Percentiles rank a stretch among this genome's conserved stretches.
phyloP scores from a whole-genome alignment of 2,797 vertebrate genomes.

The Ctenopoma multispine region DNA sequence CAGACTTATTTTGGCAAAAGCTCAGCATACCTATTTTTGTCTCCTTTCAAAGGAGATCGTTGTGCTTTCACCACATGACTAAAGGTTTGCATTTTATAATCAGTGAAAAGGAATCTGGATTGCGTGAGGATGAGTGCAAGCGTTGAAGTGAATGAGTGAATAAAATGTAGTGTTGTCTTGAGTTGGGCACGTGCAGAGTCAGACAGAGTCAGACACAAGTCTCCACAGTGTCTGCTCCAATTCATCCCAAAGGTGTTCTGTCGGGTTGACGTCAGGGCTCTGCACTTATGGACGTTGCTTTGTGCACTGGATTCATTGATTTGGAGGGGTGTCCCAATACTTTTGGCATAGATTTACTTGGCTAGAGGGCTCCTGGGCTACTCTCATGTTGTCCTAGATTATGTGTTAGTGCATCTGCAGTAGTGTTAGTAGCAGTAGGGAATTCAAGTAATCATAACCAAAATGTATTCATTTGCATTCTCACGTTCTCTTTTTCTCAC shows the following conservation, averaged over 20 bases:
- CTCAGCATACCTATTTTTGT: conserved; percentile 64
- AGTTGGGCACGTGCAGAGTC: too few relatives aligned
- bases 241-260: too few relatives aligned
- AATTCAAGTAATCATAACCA: conserved; percentile 3
- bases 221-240: too few relatives aligned
- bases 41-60: conserved; percentile 56
- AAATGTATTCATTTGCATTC: background rate
- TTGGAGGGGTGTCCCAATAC: too few relatives aligned
- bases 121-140: conserved; percentile 11
- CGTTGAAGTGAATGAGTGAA: conserved; percentile 1
- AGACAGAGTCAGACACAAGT: too few relatives aligned
- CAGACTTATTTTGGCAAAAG: conserved; percentile 55
- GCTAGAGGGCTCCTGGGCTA: background rate
- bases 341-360: background rate
- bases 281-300: too few relatives aligned
- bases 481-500: conserved; percentile 23
- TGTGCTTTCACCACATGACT: conserved; percentile 53
- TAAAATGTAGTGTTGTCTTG: conserved; percentile 1
- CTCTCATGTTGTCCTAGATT: background rate
- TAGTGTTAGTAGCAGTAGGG: background rate
- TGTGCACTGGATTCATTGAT: too few relatives aligned
- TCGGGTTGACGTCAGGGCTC: too few relatives aligned
- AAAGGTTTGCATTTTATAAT: conserved; percentile 15
- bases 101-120: conserved; percentile 56
- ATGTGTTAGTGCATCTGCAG: background rate